Conservation (phyloP, 2,797 vertebrate species). For the Sphaeramia orbicularis region DNA sequence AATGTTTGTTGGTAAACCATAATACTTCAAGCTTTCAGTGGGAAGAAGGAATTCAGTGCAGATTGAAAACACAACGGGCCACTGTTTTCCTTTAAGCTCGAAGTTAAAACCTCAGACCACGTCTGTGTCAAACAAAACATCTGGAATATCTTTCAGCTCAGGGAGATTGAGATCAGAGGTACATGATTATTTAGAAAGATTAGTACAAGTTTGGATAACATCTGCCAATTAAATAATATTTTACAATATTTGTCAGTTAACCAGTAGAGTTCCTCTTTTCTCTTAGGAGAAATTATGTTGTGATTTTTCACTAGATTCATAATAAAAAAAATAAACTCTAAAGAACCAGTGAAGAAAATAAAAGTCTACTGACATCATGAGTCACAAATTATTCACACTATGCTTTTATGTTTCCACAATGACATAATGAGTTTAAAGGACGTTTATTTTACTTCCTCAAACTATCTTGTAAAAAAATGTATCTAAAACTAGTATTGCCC, state of each 20-base stretch:
- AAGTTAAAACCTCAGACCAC: constrained; percentile 29
- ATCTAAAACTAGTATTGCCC: not conserved
- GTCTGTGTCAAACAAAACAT: constrained; percentile 51
- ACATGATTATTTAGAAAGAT: constrained; percentile 21
- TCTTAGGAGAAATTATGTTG: no score
- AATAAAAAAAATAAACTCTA: no score
- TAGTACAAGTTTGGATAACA: not conserved
- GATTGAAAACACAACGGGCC: constrained; percentile 30
- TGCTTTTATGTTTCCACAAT: not conserved
- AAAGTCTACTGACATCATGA: no score
- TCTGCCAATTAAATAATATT: no score
- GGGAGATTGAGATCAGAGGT: constrained; percentile 2
- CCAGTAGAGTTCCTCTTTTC: no score
- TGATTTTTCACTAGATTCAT: no score
- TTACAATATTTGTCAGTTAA: no score
- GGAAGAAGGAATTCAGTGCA: not conserved
- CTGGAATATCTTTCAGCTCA: constrained; percentile 41
- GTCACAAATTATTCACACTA: no score
- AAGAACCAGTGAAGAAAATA: no score
- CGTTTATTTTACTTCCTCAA: no score
- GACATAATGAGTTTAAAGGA: no score
- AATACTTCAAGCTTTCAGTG: not conserved
- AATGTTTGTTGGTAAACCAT: not conserved
- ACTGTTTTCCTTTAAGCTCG: constrained; percentile 30
- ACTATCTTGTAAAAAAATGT: no score